Conservation (phyloP, 37 sponge, comb jelly and placozoan genomes). For the Beroe ovata region DNA sequence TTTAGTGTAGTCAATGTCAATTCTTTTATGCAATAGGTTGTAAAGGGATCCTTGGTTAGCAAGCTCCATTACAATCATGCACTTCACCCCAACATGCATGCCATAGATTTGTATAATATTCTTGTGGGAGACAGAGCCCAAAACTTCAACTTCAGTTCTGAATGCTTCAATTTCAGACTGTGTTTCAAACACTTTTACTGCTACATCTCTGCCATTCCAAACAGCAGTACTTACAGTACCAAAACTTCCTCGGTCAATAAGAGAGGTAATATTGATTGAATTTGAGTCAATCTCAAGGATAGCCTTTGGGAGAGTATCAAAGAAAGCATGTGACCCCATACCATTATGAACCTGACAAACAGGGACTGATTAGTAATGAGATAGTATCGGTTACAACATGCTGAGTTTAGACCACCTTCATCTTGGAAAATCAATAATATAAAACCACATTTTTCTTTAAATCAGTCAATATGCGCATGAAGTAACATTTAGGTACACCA, state of each 20-base stretch:
- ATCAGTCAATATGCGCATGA: too few relatives aligned
- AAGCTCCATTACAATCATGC: constrained; percentile 58
- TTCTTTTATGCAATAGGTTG: constrained; percentile 43
- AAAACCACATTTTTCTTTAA: too few relatives aligned
- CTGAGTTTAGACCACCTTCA: too few relatives aligned
- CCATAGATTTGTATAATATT: constrained; percentile 54
- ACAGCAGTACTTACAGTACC: constrained; percentile 13
- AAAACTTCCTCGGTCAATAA: constrained; percentile 47
- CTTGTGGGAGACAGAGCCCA: constrained; percentile 11
- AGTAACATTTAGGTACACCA: too few relatives aligned
- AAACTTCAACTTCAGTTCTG: constrained; percentile 39
- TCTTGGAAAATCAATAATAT: too few relatives aligned
- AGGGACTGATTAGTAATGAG: too few relatives aligned
- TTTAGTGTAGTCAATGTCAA: constrained; percentile 29
- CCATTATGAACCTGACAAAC: constrained; percentile 36
- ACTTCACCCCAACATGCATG: constrained; percentile 4
- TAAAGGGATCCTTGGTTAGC: constrained; percentile 37
- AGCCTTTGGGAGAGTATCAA: not conserved
- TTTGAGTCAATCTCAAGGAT: constrained; percentile 30
- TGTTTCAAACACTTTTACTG: constrained; percentile 53
- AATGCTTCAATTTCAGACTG: constrained; percentile 43
- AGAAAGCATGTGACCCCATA: constrained; percentile 17
- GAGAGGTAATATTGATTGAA: not conserved
- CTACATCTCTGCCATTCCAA: constrained; percentile 20
- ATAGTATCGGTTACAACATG: too few relatives aligned